phyloP scores from a whole-genome alignment of 2,888 invertebrate species.

The Rhagonycha lutea region DNA sequence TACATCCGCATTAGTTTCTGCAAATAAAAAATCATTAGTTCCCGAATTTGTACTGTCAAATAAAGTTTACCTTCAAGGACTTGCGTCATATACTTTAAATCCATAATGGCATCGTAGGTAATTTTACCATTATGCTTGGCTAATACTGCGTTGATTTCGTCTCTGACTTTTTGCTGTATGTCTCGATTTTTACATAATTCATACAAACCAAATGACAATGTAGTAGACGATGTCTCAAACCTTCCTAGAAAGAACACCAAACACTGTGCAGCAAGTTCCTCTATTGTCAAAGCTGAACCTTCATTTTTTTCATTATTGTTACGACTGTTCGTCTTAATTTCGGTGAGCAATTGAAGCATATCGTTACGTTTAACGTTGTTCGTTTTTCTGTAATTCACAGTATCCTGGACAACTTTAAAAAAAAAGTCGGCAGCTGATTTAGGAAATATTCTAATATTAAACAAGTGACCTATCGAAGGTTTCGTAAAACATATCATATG shows the following conservation, averaged over 20 bases:
- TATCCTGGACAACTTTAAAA: conserved; percentile 36
- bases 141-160: conserved; percentile 56
- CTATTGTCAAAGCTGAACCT: conserved; percentile 51
- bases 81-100: conserved; percentile 62
- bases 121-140: conserved; percentile 55
- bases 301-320: neutral
- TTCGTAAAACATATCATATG: conserved; percentile 46
- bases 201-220: conserved; percentile 61
- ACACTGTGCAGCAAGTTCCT: conserved; percentile 60
- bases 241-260: conserved; percentile 66
- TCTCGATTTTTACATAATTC: conserved; percentile 59
- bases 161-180: conserved; percentile 57
- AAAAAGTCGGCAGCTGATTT: conserved; percentile 39
- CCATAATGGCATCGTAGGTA: too few species aligned
- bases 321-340: neutral
- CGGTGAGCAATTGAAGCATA: conserved; percentile 46
- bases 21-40: conserved; percentile 3
- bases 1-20: conserved; percentile 50
- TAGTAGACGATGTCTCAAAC: conserved; percentile 66
- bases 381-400: conserved; percentile 39
- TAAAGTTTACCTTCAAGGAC: conserved; percentile 56
- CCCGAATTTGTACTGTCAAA: neutral
- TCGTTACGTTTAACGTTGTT: conserved; percentile 42
- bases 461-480: conserved; percentile 47
- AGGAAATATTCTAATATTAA: conserved; percentile 33